Evolutionary conservation across 2,797 vertebrate genomes (phyloP), one percentile per base, ranked within the genome.

Genomic region (Falco cherrug): DNA sequence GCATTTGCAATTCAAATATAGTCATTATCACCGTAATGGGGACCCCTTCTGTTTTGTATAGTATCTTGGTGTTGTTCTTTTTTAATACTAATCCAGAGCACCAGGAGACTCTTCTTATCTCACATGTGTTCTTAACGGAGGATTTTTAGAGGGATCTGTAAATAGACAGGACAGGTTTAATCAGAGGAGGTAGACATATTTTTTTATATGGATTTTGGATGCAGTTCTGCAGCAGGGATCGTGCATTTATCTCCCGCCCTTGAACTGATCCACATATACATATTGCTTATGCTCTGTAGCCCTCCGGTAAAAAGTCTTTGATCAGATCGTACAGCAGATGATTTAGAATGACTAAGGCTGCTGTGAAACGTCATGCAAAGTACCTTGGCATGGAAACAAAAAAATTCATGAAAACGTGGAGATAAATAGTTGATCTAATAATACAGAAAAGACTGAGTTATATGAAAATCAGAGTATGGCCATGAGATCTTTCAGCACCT

Each of bases 81-180:
- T 59, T 56, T 31, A 64, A 21, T 29, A 28, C 5, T 39, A 91
- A 74, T 79, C 68, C 90, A 84, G 79, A 68, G n/a, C 61, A 65
- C 60, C 60, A 63, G 73, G 21, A 8, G 96, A 90, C 47, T 54
- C 82, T 79, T 95, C 90, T 95, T 94, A 97, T 99, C 98, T 97
- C 93, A 98, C 97, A 8, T 97, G 98, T 95, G 98, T 98, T 98
- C 98, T 98, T 94, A 99, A 96, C 84, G 97, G 97, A 86, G 98
- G 97, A 39, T 98, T 98, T 98, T 98, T 98, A 88, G 98, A 94
- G 85, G 97, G 97, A 97, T 97, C 99, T 99, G 98, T 35, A 91
- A 97, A 97, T 39, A 97, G 4, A 77, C 13, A 88, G 45, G 41
- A 71, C 16, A 70, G 16, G 43, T 63, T 73, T 70, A 85, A 74